phyloP scores from a whole-genome alignment of 2,797 vertebrate genomes.

The Labroides dimidiatus region DNA sequence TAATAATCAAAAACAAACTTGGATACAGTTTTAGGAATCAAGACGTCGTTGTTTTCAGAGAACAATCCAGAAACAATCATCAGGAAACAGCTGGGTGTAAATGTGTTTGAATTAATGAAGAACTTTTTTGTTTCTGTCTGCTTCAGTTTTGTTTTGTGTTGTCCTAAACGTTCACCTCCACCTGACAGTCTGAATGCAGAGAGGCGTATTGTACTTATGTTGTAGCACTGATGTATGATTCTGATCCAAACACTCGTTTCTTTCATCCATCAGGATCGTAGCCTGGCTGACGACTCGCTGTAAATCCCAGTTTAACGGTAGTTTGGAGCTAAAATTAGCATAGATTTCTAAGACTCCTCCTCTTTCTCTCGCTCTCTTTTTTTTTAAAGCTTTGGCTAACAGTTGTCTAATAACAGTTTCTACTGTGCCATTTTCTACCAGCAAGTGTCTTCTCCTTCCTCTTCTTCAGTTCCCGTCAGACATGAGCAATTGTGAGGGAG shows the following conservation, averaged over 20 bases:
- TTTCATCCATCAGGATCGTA: not conserved
- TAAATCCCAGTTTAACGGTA: slow-evolving; percentile 27
- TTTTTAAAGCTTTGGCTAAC: slow-evolving; percentile 52
- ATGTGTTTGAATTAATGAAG: not conserved
- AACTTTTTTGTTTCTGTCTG: slow-evolving; percentile 7
- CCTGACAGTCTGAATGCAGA: slow-evolving; percentile 5
- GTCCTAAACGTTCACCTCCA: slow-evolving; percentile 16
- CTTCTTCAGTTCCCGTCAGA: too few species aligned
- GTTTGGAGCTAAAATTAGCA: not conserved
- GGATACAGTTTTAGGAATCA: too few species aligned
- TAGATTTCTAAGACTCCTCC: slow-evolving; percentile 42
- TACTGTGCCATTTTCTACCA: slow-evolving; percentile 92
- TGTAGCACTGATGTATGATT: slow-evolving; percentile 13
- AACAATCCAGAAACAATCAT: too few species aligned
- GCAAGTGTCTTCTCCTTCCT: slow-evolving; percentile 90
- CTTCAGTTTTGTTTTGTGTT: slow-evolving; percentile 5
- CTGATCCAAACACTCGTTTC: not conserved
- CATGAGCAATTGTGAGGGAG: too few species aligned
- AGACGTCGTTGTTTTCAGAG: too few species aligned
- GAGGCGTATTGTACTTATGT: not conserved
- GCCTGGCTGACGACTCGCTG: slow-evolving; percentile 2
- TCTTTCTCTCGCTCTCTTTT: not conserved
- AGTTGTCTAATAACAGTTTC: slow-evolving; percentile 64
- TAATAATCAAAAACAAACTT: too few species aligned
- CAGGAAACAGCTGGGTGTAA: slow-evolving; percentile 25